Evolutionary conservation across 2,797 vertebrate genomes (phyloP).

Genomic region (Sebastes oblongus): DNA sequence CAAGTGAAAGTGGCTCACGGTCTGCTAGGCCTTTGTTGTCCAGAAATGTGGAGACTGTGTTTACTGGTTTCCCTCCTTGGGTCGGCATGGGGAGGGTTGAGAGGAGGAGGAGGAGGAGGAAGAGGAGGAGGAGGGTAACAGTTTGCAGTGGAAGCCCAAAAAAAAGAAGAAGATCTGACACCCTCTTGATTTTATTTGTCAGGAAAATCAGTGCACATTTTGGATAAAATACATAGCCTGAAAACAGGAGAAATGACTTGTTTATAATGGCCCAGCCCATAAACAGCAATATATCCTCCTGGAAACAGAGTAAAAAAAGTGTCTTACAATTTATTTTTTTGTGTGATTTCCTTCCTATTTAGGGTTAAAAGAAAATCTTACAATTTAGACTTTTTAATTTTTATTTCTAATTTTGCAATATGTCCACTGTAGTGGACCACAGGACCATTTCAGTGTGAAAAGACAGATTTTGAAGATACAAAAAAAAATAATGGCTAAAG

Average conservation of each 20-base stretch:
- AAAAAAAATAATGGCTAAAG: too few species aligned
- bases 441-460: too few species aligned
- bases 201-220: neutral
- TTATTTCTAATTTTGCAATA: too few species aligned
- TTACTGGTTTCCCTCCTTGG: conserved; percentile 53
- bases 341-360: too few species aligned
- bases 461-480: too few species aligned
- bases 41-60: conserved; percentile 65
- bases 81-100: conserved; percentile 13
- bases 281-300: too few species aligned
- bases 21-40: conserved; percentile 68
- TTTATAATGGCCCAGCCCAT: neutral
- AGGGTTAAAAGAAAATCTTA: too few species aligned
- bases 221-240: neutral
- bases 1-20: conserved; percentile 61
- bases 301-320: too few species aligned
- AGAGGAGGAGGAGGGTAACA: neutral
- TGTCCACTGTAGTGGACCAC: too few species aligned
- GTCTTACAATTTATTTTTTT: accelerated
- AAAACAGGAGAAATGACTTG: neutral
- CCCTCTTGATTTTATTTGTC: neutral
- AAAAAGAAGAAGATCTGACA: neutral
- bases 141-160: too few species aligned
- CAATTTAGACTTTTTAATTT: too few species aligned
- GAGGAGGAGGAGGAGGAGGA: neutral